Base-by-base conservation (phyloP, 2,888 invertebrate species). In the Ischnura elegans region DNA sequence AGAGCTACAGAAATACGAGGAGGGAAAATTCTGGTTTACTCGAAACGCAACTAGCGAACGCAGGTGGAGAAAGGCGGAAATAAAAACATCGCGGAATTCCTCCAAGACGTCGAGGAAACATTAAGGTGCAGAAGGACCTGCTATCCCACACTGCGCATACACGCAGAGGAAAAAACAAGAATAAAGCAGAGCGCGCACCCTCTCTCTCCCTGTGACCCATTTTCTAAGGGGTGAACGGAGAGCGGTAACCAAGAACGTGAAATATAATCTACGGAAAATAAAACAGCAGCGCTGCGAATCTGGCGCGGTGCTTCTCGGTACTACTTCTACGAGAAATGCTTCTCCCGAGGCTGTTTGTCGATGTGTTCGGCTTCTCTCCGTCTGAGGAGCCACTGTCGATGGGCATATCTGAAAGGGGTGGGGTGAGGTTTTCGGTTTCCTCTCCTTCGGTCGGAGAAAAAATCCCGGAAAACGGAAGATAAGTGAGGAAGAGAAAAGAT, bases 151-250 rank as follows among this genome's bases (percentile, higher is more conserved):
- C 51, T 13, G 51, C 51, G 51, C 19, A 51, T 8, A 51, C 51
- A 51, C 8, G 51, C 4, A 51, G 19, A 51, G 19, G 13, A 51
- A 51, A 51, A 8, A 19, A 2, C 51, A 51, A 2, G 51, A 51
- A 51, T 10, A 51, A 51, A 51, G 19, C n/a, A n/a, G n/a, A 19
- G 51, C 51, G 51, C 51, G 51, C 51, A 19, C 51, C 51, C n/a
- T n/a, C 51, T 1, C 51, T 19, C 51, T 51, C 51, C 51, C 61
- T 51, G 51, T 61, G 61, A 61, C 61, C 61, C 61, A 61, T 61
- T 61, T 61, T 61, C 61, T 61, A 61, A 61, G n/a, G n/a, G 61
- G n/a, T 61, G 61, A 61, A 61, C 61, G 61, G 61, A n/a, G 61
- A 61, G 61, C 61, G 10, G 61, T 61, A 61, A 61, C 61, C 51